A percentile compares a stretch with the other conserved stretches of the same genome.
These are phyloP conservation scores for Paedocypris micromegethes DNA, from an alignment of 2,797 vertebrate genomes.

Conservation along the genomic window DNA sequence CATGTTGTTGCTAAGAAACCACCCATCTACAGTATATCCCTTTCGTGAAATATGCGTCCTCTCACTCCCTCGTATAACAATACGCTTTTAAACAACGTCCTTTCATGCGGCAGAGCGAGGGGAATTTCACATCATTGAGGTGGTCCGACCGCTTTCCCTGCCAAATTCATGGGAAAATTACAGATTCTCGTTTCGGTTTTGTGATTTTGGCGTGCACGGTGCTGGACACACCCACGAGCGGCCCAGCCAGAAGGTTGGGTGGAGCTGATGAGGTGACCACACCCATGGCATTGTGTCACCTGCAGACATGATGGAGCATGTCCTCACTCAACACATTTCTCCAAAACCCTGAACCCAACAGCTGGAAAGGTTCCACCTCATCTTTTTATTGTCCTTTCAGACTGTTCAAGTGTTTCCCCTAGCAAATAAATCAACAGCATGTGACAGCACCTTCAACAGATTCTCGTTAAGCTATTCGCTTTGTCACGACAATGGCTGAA, in stretches of 20 bases:
- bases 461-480: no score
- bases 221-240: conserved; percentile 27
- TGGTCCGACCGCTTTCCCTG: conserved; percentile 3
- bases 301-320: conserved; percentile 30
- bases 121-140: conserved; percentile 10
- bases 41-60: conserved; percentile 56
- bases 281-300: conserved; percentile 29
- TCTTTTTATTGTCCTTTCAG: no score
- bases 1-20: conserved; percentile 75
- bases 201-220: conserved; percentile 4
- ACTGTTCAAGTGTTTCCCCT: no score
- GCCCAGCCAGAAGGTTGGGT: conserved; percentile 29
- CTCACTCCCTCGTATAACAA: conserved; percentile 37
- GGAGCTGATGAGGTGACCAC: conserved; percentile 34
- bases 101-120: conserved; percentile 1
- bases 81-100: no score
- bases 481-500: no score
- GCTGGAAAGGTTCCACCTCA: neutral
- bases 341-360: conserved; percentile 22
- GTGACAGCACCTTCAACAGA: no score
- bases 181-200: conserved; percentile 13
- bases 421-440: no score
- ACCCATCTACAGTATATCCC: conserved; percentile 66
- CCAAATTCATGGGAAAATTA: conserved; percentile 1
- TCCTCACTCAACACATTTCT: conserved; percentile 24